Base-by-base conservation (phyloP, 2,113 vertebrate species). In the Chloebia gouldiae region DNA sequence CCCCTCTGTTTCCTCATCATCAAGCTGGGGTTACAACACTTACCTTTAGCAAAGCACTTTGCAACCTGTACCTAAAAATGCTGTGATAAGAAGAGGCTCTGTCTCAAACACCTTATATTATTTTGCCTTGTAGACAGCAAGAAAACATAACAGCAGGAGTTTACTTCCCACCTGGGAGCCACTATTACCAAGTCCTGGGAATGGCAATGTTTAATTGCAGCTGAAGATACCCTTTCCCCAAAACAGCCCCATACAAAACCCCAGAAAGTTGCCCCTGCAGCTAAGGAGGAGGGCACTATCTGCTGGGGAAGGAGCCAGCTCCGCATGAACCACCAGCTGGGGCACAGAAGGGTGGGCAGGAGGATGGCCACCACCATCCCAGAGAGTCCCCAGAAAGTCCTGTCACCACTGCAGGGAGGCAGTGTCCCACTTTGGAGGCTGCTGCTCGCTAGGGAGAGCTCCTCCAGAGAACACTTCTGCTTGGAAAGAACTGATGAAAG, bases 401-500 rank as follows among this genome's bases (percentile, higher is more conserved):
- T 50, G 24, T 45, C 68, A 50, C 21, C 10, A 3, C 3, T 47
- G 54, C 2, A 1, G 64, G 42, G 57, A 92, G 61, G 57, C 0
- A 0, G 37, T 84, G 93, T 93, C 63, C 93, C 93, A 92, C 88
- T 96, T 97, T 49, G 69, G 78, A 97, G 83, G 51, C 20, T 35
- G 81, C 23, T 56, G 56, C 61, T 72, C 76, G 51, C 88, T 44
- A 33, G 93, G 85, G 54, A 94, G 42, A 61, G 30, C 49, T 86
- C 65, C 85, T 92, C 81, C 86, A 92, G 83, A 92, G 94, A 79
- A 90, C 0, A 3, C 8, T 70, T 44, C 77, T 2, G 53, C 59
- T 84, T 50, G 44, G 42, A 94, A 87, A 94, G 54, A 95, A 82
- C 59, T 56, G 76, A 86, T 42, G 37, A 96, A 92, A 83, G 45